These are phyloP conservation scores for Poliocrania exsul DNA, from an alignment of 2,797 vertebrate species.

Conservation along the genomic window DNA sequence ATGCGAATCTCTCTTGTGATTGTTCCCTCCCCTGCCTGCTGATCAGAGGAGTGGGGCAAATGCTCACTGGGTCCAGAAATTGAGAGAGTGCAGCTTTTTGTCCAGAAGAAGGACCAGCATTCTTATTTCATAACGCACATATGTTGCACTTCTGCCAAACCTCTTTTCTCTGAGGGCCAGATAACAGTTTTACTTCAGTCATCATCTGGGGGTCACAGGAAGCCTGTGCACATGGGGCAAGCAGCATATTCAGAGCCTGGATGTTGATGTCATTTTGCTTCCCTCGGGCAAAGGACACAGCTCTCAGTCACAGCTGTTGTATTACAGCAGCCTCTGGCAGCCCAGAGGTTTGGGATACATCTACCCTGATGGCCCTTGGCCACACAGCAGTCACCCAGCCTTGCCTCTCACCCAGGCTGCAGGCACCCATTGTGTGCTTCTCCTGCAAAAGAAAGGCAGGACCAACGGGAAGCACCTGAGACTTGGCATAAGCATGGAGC, in stretches of 20 bases:
- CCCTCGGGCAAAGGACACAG: not conserved
- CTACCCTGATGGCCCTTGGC: not conserved
- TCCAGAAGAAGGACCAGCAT: not conserved
- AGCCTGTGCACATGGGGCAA: fast-evolving
- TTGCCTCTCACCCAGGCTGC: not conserved
- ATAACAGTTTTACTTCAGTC: not conserved
- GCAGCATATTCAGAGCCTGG: fast-evolving
- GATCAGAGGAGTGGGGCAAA: not conserved
- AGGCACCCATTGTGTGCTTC: not conserved
- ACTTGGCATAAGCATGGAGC: fast-evolving
- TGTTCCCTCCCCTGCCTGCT: not conserved
- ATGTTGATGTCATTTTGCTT: not conserved
- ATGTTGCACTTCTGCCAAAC: not conserved
- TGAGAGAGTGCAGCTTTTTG: not conserved
- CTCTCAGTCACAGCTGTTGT: not conserved
- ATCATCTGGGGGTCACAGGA: not conserved
- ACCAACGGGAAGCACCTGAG: fast-evolving
- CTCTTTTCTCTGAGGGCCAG: not conserved
- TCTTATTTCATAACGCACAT: not conserved
- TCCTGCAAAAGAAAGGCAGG: not conserved
- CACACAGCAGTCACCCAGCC: not conserved
- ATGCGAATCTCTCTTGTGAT: not conserved
- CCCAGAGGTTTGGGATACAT: not conserved
- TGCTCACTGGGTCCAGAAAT: not conserved
- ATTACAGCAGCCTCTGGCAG: not conserved